phyloP scores from a whole-genome alignment of 2,113 vertebrate species.

The Ellobius talpinus region DNA sequence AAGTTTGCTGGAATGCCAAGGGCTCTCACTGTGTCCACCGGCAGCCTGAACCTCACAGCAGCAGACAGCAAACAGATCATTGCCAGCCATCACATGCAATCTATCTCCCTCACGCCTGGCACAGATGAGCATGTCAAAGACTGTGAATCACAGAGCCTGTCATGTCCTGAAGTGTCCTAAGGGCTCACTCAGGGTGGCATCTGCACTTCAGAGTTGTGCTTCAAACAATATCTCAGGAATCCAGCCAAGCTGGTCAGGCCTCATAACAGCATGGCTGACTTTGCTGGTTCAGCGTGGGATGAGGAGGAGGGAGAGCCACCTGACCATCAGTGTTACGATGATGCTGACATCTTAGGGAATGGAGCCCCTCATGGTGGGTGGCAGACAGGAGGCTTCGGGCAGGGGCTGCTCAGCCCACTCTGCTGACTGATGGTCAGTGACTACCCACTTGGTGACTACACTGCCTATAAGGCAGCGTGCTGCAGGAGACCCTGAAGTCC shows the following conservation, averaged over 20 bases:
- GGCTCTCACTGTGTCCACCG: slow-evolving; percentile 96
- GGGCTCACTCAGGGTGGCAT: slow-evolving; percentile 98
- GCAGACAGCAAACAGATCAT: slow-evolving; percentile 99
- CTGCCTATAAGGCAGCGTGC: slow-evolving; percentile 87
- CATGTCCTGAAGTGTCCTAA: slow-evolving; percentile 97
- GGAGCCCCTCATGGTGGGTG: slow-evolving; percentile 95
- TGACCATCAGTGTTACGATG: slow-evolving; percentile 97
- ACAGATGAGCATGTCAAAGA: slow-evolving; percentile 94
- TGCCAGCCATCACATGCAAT: slow-evolving; percentile 97
- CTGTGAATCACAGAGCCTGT: slow-evolving; percentile 98
- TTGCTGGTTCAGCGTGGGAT: slow-evolving; percentile 97
- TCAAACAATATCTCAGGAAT: slow-evolving; percentile 99
- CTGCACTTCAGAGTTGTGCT: slow-evolving; percentile 98
- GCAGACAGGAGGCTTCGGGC: slow-evolving; percentile 94
- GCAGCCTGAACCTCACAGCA: slow-evolving; percentile 98
- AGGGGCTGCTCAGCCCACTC: slow-evolving; percentile 66
- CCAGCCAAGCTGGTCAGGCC: slow-evolving; percentile 97
- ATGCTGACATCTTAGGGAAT: slow-evolving; percentile 97
- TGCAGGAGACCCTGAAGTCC: slow-evolving; percentile 71
- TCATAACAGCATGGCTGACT: slow-evolving; percentile 97
- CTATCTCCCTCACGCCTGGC: slow-evolving; percentile 96
- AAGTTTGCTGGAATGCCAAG: slow-evolving; percentile 99
- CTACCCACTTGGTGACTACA: slow-evolving; percentile 89
- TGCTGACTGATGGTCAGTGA: slow-evolving; percentile 73
- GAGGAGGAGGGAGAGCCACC: slow-evolving; percentile 93